phyloP scores from a whole-genome alignment of 2,797 vertebrate species.

The Fistularia tabacaria region DNA sequence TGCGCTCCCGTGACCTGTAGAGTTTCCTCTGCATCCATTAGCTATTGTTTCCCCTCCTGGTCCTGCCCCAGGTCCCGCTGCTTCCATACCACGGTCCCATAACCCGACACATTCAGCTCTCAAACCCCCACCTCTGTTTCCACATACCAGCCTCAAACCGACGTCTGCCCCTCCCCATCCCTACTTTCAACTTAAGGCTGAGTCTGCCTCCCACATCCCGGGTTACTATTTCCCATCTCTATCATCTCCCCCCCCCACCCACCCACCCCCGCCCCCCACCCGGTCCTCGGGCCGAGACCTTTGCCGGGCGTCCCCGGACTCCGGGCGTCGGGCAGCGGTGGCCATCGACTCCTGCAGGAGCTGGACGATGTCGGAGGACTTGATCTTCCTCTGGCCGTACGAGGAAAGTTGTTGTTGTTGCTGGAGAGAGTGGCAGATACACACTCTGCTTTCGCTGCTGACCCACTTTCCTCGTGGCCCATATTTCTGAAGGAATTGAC shows the following conservation, averaged over 20 bases:
- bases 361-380: no score
- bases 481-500: conserved; percentile 34
- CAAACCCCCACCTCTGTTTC: conserved; percentile 17
- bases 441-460: conserved; percentile 38
- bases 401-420: conserved; percentile 47
- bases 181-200: not conserved
- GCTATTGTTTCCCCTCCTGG: conserved; percentile 58
- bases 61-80: conserved; percentile 43
- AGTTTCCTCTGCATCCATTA: conserved; percentile 67
- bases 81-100: conserved; percentile 36
- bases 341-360: conserved; percentile 25
- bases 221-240: conserved; percentile 28
- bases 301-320: conserved; percentile 24
- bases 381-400: conserved; percentile 11
- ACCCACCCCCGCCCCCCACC: no score
- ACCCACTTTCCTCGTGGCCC: conserved; percentile 45
- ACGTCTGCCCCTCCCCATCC: conserved; percentile 12
- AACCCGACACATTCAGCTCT: conserved; percentile 18
- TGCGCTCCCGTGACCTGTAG: conserved; percentile 53
- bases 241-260: not conserved
- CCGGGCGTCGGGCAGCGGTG: conserved; percentile 7
- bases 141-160: conserved; percentile 17
- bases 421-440: conserved; percentile 13
- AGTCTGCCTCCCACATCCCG: conserved; percentile 4
- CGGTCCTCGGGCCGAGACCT: conserved; percentile 14